These are phyloP conservation scores for Montipora efflorescens DNA, from an alignment of 64 coral and sea anemone genomes.

Conservation along the genomic window DNA sequence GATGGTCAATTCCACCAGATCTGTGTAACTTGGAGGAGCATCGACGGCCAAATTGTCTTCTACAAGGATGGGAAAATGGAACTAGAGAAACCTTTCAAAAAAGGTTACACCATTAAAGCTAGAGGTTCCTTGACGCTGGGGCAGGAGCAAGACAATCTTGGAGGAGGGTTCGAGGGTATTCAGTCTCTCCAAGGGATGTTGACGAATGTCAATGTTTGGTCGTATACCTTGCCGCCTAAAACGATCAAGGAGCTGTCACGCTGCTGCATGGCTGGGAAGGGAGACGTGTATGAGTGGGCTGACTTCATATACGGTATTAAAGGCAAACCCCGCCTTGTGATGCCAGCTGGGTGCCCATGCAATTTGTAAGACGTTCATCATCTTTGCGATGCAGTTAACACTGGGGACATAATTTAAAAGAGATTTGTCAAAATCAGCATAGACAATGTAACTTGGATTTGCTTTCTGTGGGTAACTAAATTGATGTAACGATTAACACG, in stretches of 20 bases:
- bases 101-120: neutral
- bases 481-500: too few species aligned
- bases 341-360: neutral
- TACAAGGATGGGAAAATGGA: too few species aligned
- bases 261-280: neutral
- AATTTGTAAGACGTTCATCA: too few species aligned
- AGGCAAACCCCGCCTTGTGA: neutral
- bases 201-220: neutral
- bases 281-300: neutral
- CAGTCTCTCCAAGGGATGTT: constrained; percentile 8
- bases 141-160: constrained; percentile 67
- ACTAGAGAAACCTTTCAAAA: neutral
- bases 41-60: too few species aligned
- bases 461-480: too few species aligned
- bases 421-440: too few species aligned
- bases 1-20: too few species aligned
- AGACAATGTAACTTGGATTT: too few species aligned
- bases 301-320: neutral
- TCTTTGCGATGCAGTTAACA: too few species aligned
- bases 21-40: too few species aligned
- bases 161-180: constrained; percentile 68
- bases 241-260: neutral
- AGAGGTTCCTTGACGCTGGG: constrained; percentile 25
- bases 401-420: too few species aligned
- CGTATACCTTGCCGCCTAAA: neutral